Conservation (phyloP, 2,888 invertebrate species). For the Xanthia togata region DNA sequence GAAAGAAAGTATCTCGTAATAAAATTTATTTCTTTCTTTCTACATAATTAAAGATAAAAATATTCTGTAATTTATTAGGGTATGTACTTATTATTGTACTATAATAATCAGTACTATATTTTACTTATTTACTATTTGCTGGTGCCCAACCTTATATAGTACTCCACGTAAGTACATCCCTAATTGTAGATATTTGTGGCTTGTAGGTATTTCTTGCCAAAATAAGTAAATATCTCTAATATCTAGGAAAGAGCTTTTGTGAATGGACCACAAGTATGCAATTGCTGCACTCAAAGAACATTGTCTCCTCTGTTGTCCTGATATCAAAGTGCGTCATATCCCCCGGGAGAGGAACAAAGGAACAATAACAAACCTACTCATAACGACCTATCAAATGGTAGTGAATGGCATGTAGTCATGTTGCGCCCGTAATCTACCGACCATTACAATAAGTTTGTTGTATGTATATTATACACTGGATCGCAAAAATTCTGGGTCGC, state of each 20-base stretch:
- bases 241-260: slow-evolving; percentile 13
- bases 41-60: too few relatives aligned
- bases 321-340: slow-evolving; percentile 5
- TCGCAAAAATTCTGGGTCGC: too few relatives aligned
- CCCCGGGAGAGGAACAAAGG: slow-evolving; percentile 10
- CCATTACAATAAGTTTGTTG: not conserved
- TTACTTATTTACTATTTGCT: too few relatives aligned
- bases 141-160: too few relatives aligned
- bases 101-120: too few relatives aligned
- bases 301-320: not conserved
- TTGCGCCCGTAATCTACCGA: slow-evolving; percentile 17
- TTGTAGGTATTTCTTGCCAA: not conserved
- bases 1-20: too few relatives aligned
- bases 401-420: slow-evolving; percentile 21
- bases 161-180: not conserved
- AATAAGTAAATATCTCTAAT: not conserved
- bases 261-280: not conserved
- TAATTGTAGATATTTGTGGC: not conserved
- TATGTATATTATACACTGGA: too few relatives aligned
- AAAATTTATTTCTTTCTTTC: too few relatives aligned
- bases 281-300: slow-evolving; percentile 2
- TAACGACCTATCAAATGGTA: not conserved
- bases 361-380: slow-evolving; percentile 13
- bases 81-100: too few relatives aligned
- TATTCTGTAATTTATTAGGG: too few relatives aligned